Evolutionary conservation across 2,888 invertebrate species (phyloP).

Genomic region (Acrobasis consociella): DNA sequence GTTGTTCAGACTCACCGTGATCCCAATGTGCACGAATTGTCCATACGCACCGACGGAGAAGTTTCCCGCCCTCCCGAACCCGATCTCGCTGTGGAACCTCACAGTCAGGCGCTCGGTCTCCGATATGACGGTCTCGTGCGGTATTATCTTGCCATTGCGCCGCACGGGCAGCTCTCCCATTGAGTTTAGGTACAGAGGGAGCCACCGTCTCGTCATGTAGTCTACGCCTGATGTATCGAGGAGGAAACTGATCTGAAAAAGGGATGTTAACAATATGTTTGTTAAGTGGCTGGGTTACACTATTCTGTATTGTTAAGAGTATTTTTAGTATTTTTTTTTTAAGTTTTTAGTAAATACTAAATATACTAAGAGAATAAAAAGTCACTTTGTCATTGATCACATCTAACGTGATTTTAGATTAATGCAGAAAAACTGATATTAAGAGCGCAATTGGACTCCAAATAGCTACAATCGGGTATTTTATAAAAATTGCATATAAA

Average conservation of each 20-base stretch:
- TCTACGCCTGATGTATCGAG: slow-evolving; percentile 86
- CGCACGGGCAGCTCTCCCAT: slow-evolving; percentile 89
- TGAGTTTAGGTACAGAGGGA: slow-evolving; percentile 89
- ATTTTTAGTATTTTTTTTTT: too few species aligned
- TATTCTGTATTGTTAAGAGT: too few species aligned
- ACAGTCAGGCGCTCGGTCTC: slow-evolving; percentile 90
- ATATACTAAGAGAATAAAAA: too few species aligned
- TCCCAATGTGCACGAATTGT: slow-evolving; percentile 84
- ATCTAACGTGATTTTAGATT: too few species aligned
- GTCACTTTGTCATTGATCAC: too few species aligned
- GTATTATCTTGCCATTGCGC: slow-evolving; percentile 79
- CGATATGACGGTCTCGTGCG: slow-evolving; percentile 89
- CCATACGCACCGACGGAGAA: slow-evolving; percentile 90
- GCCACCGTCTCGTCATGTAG: slow-evolving; percentile 84
- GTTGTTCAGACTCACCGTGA: slow-evolving; percentile 80
- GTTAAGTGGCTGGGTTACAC: background rate
- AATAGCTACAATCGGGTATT: too few species aligned
- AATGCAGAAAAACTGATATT: too few species aligned
- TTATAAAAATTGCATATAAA: too few species aligned
- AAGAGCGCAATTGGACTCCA: too few species aligned
- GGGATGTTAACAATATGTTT: background rate
- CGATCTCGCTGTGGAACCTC: slow-evolving; percentile 83
- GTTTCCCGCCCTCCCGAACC: slow-evolving; percentile 80
- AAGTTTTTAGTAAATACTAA: too few species aligned
- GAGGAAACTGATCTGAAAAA: slow-evolving; percentile 85